Base-by-base conservation (phyloP, 2,797 vertebrate species). In the Galagoides demidoff region DNA sequence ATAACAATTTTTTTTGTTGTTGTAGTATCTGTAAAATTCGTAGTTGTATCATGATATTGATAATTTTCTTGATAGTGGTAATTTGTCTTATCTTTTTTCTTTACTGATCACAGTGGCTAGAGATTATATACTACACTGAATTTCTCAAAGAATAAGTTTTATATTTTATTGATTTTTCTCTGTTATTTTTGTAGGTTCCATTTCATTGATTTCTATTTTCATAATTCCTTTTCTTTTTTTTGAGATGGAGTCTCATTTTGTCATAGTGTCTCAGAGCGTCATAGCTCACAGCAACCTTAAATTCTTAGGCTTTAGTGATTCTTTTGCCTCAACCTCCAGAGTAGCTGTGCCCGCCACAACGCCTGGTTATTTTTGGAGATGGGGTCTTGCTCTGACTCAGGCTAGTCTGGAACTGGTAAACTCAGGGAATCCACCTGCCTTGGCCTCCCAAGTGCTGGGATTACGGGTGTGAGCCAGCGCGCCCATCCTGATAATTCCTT, bases 101-200 rank as follows among this genome's bases (percentile, higher is more conserved):
- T 37, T 29, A 92, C 4, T n/a, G 12, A 49, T 61, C 27, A 31
- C 5, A 70, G 66, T 49, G 31, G 31, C 10, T 78, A 68, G 22
- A 39, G 6, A n/a, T 70, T 76, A 23, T 17, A 52, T 34, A 86
- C 77, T n/a, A 68, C 49, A 27, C 7, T 19, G 3, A 88, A 37
- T 59, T 85, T 74, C 74, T 93, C 25, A 82, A 90, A 85, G 22
- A 76, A 92, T 4, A 64, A 61, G 14, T 31, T 90, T 73, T 89
- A 81, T 2, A 74, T 66, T 74, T 66, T 55, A 71, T 23, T 68
- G 29, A 29, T 63, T 84, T 71, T 71, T 92, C 25, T 85, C 31
- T 70, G 2, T 49, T 77, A 14, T 59, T 29, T 89, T 70, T 76
- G 19, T 89, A 34, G 37, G 63, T 70, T 55, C 34, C 76, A 34